phyloP scores from a whole-genome alignment of 2,888 invertebrate genomes.

The Troides helena region DNA sequence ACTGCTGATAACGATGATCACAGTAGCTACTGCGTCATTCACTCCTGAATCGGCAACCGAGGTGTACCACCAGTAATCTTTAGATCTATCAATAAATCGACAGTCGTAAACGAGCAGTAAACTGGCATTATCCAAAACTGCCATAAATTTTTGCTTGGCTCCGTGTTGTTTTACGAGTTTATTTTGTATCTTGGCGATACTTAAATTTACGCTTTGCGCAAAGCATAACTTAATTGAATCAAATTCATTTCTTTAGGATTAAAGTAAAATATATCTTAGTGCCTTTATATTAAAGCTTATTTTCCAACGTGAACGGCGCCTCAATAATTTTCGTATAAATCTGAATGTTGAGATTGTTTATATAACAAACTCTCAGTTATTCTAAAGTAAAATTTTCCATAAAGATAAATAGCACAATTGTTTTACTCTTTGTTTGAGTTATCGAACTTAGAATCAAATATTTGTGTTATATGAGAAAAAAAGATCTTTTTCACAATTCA shows the following conservation, averaged over 20 bases:
- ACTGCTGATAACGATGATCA: no score
- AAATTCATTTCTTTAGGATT: constrained; percentile 7
- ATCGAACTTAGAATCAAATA: not conserved
- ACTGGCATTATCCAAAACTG: constrained; percentile 34
- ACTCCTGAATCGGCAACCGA: no score
- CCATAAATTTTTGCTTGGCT: constrained; percentile 53
- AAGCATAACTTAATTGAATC: constrained; percentile 52
- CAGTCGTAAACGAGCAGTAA: constrained; percentile 30
- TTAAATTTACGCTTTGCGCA: constrained; percentile 33
- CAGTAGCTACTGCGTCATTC: no score
- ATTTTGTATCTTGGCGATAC: constrained; percentile 51
- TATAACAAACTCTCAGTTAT: constrained; percentile 13
- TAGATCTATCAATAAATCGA: constrained; percentile 6
- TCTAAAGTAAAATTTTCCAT: constrained; percentile 8
- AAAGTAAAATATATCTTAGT: not conserved
- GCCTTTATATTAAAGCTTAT: not conserved
- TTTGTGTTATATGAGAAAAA: not conserved
- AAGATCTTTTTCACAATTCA: not conserved
- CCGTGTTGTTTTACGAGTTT: constrained; percentile 51
- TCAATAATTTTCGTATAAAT: constrained; percentile 21
- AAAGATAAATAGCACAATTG: constrained; percentile 2
- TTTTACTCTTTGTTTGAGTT: not conserved
- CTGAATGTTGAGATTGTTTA: constrained; percentile 18
- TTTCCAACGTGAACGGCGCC: not conserved
- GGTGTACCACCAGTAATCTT: not conserved